Evolutionary conservation across 1,140 invertebrate genomes (phyloP), one percentile per base, ranked within the genome.

Genomic region (Musca domestica): DNA sequence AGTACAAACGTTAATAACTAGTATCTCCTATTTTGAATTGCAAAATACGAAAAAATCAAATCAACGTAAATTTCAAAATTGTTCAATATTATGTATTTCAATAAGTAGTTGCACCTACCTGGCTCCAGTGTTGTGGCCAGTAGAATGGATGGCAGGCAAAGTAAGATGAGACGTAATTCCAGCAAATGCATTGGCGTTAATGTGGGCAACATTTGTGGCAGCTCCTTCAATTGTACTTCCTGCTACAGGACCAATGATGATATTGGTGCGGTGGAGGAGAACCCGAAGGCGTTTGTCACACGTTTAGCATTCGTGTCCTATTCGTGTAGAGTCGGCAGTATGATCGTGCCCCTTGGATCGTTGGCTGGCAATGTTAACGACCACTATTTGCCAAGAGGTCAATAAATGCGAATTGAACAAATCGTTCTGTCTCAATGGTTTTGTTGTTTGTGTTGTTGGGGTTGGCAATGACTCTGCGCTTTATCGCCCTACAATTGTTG

Each of bases 61-160:
- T n/a, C n/a, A n/a, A n/a, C n/a, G n/a, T n/a, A n/a, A n/a, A n/a
- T n/a, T n/a, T n/a, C n/a, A n/a, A n/a, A n/a, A n/a, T n/a, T n/a
- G n/a, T n/a, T n/a, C n/a, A n/a, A n/a, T n/a, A n/a, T n/a, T n/a
- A n/a, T n/a, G n/a, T n/a, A n/a, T n/a, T n/a, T n/a, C n/a, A n/a
- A n/a, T n/a, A n/a, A n/a, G n/a, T n/a, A 12, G 34, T 10, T 54
- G n/a, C 68, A 75, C 78, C 71, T 66, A 82, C 80, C 80, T 77
- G 80, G 76, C 72, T 82, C 77, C 34, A 80, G 63, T 52, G 81
- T 82, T 68, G 81, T 80, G 70, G 81, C 80, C 70, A 82, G 71
- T 65, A 82, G 67, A 66, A 82, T 71, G 27, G 81, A 81, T 66
- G 81, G 81, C 72, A 82, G 73, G 73, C 78, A 81, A 71, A 82